Conservation (phyloP, 2,113 vertebrate genomes). For the Labrus mixtus region DNA sequence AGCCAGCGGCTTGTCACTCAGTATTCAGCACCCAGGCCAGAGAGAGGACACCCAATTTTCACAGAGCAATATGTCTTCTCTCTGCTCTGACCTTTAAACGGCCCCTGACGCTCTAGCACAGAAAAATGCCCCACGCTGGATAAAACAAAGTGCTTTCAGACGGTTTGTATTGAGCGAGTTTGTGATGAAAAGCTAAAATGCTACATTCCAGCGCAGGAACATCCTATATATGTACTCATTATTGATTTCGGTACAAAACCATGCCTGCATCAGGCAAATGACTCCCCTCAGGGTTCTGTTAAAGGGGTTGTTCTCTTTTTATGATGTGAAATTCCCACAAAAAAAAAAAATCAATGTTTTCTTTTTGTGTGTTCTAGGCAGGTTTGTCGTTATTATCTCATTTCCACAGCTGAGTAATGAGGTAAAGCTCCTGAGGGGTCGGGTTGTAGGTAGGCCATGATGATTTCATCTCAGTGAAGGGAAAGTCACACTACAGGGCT, state of each 20-base stretch:
- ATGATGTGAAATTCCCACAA: constrained; percentile 52
- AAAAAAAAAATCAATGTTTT: constrained; percentile 63
- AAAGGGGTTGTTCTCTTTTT: constrained; percentile 37
- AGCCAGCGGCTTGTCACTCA: constrained; percentile 55
- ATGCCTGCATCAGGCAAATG: constrained; percentile 55
- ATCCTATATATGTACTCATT: constrained; percentile 47
- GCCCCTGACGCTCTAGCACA: constrained; percentile 31
- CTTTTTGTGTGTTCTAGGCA: constrained; percentile 50
- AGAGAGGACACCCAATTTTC: constrained; percentile 37
- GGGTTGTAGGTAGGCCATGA: constrained; percentile 18
- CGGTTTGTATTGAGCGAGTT: constrained; percentile 40
- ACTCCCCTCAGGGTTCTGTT: constrained; percentile 54
- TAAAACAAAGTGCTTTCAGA: constrained; percentile 54
- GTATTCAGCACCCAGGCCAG: constrained; percentile 33
- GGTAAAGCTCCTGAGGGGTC: constrained; percentile 38
- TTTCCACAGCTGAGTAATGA: constrained; percentile 56
- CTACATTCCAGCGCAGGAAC: constrained; percentile 19
- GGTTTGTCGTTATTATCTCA: constrained; percentile 66
- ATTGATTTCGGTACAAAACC: constrained; percentile 60
- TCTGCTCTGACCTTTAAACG: constrained; percentile 63
- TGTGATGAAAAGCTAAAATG: constrained; percentile 53
- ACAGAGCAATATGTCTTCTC: constrained; percentile 42
- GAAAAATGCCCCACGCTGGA: constrained; percentile 43
- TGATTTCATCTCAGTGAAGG: constrained; percentile 60
- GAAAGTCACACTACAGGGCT: constrained; percentile 44